Conservation (phyloP, 2,888 invertebrate genomes). For the Morinoia aosen region DNA sequence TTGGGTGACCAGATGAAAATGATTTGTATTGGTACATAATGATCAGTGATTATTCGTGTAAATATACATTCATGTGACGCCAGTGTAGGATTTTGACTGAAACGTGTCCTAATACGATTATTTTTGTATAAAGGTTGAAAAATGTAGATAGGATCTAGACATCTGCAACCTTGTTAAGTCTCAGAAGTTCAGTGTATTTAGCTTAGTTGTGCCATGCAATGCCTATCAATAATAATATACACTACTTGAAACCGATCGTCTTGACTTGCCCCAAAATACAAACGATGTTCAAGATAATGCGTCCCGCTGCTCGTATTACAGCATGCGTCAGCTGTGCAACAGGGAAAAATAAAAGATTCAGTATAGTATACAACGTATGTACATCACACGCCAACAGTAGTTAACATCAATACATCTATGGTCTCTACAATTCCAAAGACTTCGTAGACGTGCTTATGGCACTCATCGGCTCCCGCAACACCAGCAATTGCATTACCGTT, state of each 20-base stretch:
- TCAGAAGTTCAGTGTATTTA: not conserved
- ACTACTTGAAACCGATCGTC: not conserved
- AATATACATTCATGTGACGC: not conserved
- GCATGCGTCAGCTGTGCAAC: not conserved
- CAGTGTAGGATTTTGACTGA: not conserved
- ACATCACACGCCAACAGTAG: not conserved
- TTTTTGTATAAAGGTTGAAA: not conserved
- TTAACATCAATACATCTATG: not conserved
- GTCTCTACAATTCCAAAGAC: not conserved
- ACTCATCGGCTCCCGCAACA: not conserved
- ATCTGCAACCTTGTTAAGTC: not conserved
- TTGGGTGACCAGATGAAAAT: not conserved
- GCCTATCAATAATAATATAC: not conserved
- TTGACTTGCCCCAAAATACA: not conserved
- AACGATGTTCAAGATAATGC: too few relatives aligned
- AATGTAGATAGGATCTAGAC: not conserved
- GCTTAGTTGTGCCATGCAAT: slow-evolving; percentile 12
- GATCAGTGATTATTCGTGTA: not conserved
- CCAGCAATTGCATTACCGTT: not conserved
- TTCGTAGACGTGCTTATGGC: not conserved
- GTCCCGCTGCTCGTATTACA: too few relatives aligned
- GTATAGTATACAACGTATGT: not conserved
- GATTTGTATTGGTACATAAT: not conserved
- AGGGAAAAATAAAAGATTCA: not conserved
- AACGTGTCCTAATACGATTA: not conserved